Percentiles rank a stretch among this genome's conserved stretches.
Evolutionary conservation across 1,140 invertebrate genomes (phyloP).

Genomic region (Conus betulinus): DNA sequence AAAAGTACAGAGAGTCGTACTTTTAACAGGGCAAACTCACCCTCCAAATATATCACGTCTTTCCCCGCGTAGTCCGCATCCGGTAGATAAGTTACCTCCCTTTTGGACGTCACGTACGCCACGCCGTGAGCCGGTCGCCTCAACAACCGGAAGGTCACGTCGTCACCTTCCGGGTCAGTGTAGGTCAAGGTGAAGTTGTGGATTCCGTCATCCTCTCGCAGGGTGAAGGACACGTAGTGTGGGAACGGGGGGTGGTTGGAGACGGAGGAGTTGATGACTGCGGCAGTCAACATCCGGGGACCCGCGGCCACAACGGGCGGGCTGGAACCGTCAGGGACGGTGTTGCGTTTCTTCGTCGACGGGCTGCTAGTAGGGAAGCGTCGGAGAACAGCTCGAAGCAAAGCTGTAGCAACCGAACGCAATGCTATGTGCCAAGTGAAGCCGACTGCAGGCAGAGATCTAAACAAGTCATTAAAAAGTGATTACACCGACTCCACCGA

Average conservation of each 20-base stretch:
- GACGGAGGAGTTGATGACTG: background rate
- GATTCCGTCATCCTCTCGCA: background rate
- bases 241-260: background rate
- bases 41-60: constrained; percentile 1
- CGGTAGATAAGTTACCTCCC: background rate
- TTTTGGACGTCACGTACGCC: background rate
- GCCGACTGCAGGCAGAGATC: no score
- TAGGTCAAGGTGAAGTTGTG: constrained; percentile 19
- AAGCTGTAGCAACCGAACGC: background rate
- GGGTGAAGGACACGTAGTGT: background rate
- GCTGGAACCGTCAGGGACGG: background rate
- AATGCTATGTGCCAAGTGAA: no score
- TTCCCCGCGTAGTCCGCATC: background rate
- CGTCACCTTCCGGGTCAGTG: background rate
- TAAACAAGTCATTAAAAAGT: no score
- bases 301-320: no score
- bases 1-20: no score
- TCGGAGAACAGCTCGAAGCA: background rate
- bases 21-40: background rate
- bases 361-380: background rate
- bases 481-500: no score
- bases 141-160: background rate
- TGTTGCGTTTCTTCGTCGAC: background rate
- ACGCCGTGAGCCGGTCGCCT: background rate
- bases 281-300: constrained; percentile 11